These are phyloP conservation scores for Therioaphis trifolii DNA, from an alignment of 2,888 invertebrate genomes.

Conservation along the genomic window DNA sequence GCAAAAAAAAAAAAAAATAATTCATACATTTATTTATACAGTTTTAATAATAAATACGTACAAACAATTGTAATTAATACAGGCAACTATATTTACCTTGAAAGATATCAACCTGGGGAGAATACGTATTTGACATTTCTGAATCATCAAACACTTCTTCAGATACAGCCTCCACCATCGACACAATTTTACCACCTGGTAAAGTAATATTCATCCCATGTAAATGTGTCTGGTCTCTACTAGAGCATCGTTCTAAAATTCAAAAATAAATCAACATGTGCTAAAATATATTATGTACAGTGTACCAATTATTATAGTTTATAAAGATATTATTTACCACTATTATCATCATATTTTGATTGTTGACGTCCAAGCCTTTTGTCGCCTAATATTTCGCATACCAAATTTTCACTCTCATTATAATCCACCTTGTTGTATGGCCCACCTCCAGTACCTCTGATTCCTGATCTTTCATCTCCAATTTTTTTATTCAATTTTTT, in stretches of 20 bases:
- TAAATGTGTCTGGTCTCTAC: too few relatives aligned
- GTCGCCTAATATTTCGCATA: background rate
- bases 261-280: too few relatives aligned
- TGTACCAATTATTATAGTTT: too few relatives aligned
- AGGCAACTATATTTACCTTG: background rate
- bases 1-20: background rate
- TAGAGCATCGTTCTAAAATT: too few relatives aligned
- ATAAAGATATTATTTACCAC: conserved; percentile 8
- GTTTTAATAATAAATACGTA: background rate
- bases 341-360: background rate
- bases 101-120: background rate
- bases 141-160: background rate
- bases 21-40: too few relatives aligned
- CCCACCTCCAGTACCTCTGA: conserved; percentile 27
- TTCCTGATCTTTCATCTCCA: background rate
- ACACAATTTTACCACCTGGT: background rate
- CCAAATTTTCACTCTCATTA: background rate
- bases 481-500: background rate
- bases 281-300: too few relatives aligned
- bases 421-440: background rate
- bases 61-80: background rate
- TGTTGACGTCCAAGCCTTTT: background rate
- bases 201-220: background rate
- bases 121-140: too few relatives aligned
- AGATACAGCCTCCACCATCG: background rate